A percentile compares a stretch with the other conserved stretches of the same genome.
Evolutionary conservation across 2,888 invertebrate species (phyloP).

Genomic region (Phasia obesa): DNA sequence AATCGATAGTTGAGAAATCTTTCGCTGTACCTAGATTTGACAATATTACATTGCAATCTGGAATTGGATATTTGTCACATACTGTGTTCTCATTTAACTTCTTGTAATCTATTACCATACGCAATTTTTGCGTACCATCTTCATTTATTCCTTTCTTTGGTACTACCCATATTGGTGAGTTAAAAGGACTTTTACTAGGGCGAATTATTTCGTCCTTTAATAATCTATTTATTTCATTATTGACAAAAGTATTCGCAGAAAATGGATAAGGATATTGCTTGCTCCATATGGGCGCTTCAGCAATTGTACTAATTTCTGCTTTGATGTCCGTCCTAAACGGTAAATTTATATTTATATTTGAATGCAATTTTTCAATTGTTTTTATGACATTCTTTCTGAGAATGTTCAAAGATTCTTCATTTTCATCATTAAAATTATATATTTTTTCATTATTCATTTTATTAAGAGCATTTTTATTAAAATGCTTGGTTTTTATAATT

Average conservation of each 20-base stretch:
- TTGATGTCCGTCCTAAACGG: neutral
- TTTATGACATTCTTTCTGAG: too few relatives aligned
- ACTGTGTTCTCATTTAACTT: constrained; percentile 3
- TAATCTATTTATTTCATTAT: constrained; percentile 6
- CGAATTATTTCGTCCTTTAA: constrained; percentile 3
- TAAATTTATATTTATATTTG: neutral
- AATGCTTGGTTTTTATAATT: too few relatives aligned
- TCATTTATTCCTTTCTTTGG: constrained; percentile 17
- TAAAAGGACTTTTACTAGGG: constrained; percentile 18
- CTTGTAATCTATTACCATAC: neutral
- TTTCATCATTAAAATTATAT: neutral
- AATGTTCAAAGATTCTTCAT: too few relatives aligned
- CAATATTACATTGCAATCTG: constrained; percentile 9
- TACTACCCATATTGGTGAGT: constrained; percentile 30
- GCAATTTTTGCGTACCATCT: constrained; percentile 15
- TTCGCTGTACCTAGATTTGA: neutral
- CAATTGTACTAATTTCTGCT: neutral
- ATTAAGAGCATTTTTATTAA: neutral
- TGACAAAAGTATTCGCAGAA: neutral
- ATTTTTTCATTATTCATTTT: neutral
- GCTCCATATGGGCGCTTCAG: neutral
- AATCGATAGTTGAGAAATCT: constrained; percentile 10
- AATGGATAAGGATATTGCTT: neutral
- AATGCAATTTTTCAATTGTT: neutral
- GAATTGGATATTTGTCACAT: constrained; percentile 4